phyloP scores from a whole-genome alignment of 2,888 invertebrate genomes.

The Thera britannica region DNA sequence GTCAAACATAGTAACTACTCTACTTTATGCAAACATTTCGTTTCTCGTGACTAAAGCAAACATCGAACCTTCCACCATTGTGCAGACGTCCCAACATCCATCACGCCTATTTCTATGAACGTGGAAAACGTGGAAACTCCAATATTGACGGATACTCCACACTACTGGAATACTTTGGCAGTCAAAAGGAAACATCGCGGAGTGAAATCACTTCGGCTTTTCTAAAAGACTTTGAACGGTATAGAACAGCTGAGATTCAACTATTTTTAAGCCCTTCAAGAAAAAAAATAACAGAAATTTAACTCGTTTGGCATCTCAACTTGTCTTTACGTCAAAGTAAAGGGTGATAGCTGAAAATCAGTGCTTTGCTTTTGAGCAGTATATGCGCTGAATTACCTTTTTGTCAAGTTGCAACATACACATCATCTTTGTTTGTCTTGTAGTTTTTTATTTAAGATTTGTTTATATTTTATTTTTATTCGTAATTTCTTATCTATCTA shows the following conservation, averaged over 20 bases:
- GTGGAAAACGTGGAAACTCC: constrained; percentile 12
- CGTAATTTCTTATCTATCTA: too few relatives aligned
- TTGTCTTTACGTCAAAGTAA: too few relatives aligned
- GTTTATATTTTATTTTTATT: too few relatives aligned
- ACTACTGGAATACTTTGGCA: constrained; percentile 36
- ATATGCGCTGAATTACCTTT: too few relatives aligned
- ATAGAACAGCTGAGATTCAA: constrained; percentile 1
- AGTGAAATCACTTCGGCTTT: constrained; percentile 30
- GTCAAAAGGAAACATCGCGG: constrained; percentile 33
- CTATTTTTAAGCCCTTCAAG: too few relatives aligned
- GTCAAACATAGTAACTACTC: neutral
- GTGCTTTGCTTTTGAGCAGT: too few relatives aligned
- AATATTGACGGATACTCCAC: constrained; percentile 37
- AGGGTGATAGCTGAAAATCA: too few relatives aligned
- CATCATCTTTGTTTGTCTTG: too few relatives aligned
- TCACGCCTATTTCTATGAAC: constrained; percentile 18
- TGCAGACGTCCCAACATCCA: constrained; percentile 14
- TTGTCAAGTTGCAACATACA: too few relatives aligned
- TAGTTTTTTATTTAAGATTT: too few relatives aligned
- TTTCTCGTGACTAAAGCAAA: neutral
- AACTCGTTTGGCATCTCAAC: too few relatives aligned
- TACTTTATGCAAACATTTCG: neutral
- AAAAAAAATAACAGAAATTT: too few relatives aligned
- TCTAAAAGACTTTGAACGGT: neutral
- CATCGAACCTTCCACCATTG: constrained; percentile 12